phyloP scores from a whole-genome alignment of 1,140 invertebrate species.

The Metaphire vulgaris region DNA sequence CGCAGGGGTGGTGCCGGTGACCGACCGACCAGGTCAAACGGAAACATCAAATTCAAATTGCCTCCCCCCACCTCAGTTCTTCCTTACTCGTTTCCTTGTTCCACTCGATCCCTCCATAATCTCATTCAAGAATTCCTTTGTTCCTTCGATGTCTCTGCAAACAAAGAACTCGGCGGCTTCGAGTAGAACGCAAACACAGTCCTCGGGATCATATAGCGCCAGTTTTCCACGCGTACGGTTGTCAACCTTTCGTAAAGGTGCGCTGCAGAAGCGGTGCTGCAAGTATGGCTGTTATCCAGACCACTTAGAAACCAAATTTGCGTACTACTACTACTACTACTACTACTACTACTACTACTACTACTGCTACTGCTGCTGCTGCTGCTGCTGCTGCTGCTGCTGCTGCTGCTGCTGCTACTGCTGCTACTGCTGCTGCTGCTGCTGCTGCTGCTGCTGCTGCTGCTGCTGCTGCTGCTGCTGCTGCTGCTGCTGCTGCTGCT shows the following conservation, averaged over 20 bases:
- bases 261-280: too few relatives aligned
- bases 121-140: background rate
- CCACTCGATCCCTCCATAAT: too few relatives aligned
- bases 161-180: background rate
- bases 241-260: too few relatives aligned
- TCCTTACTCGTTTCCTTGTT: background rate
- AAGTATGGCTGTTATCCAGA: too few relatives aligned
- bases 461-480: conserved; percentile 21
- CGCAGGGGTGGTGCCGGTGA: background rate
- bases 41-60: background rate
- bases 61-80: background rate
- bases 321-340: conserved; percentile 22
- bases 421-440: conserved; percentile 20
- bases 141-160: background rate
- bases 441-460: conserved; percentile 18
- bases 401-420: conserved; percentile 24
- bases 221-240: too few relatives aligned
- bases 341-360: conserved; percentile 24
- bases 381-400: conserved; percentile 22
- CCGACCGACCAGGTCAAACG: background rate
- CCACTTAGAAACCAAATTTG: too few relatives aligned
- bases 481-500: conserved; percentile 22
- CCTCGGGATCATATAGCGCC: too few relatives aligned
- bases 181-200: background rate
- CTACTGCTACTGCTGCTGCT: conserved; percentile 24